Base-by-base conservation (phyloP, 2,888 invertebrate genomes). In the Pogonocherus hispidulus region DNA sequence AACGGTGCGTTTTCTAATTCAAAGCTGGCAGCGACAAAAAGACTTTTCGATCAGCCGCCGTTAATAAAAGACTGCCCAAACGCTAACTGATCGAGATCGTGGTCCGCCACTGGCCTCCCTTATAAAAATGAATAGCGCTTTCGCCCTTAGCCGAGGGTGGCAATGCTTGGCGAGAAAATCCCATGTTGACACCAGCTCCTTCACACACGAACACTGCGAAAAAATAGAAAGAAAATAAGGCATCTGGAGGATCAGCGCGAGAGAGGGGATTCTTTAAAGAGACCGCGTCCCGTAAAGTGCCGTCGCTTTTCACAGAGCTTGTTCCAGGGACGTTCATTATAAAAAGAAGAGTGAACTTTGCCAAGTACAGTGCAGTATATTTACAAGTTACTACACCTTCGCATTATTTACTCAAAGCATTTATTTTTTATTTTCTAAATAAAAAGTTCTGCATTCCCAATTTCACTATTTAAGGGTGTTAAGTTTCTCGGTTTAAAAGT, bases 101-200 rank as follows among this genome's bases (percentile, higher is more conserved):
- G 27, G 18, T 20, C 27, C 32, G 46, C 27, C 67, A 41, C 60
- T 56, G 67, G 59, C 54, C 8, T 52, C 72, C 71, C 73, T 77
- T 76, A 78, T 79, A 77, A 80, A 80, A 80, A 81, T 80, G 80
- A 81, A 81, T 80, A 77, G 79, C 78, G 77, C 79, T 79, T 76
- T 76, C 75, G 74, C 78, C 75, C 74, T 71, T 62, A 67, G 70
- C 71, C 63, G 51, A 71, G 69, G 63, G 63, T 64, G 63, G 65
- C 23, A 47, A 59, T 49, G 60, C 66, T 55, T 41, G 54, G 18
- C 62, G 75, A 73, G 79, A 78, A 81, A 82, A 82, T 82, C 81
- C 81, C 81, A 79, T 80, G 80, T 81, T 81, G 80, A 82, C 82
- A 81, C 80, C 81, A 77, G 78, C 78, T 80, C 78, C 80, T 80